These are phyloP conservation scores for Cenopis cana DNA, from an alignment of 2,888 invertebrate genomes.

Conservation along the genomic window DNA sequence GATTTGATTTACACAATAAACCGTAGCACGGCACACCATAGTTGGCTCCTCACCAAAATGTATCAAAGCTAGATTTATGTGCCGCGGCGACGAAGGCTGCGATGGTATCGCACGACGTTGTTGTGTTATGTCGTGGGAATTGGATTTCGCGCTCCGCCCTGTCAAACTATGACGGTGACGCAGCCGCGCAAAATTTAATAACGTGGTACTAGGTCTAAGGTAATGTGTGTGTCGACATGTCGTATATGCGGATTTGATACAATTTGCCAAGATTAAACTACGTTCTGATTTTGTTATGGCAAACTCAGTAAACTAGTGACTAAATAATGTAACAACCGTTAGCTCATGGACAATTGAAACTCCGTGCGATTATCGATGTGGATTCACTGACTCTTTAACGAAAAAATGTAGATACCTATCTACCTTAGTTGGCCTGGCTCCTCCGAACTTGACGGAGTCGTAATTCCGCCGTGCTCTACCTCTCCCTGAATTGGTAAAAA, in stretches of 20 bases:
- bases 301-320: not conserved
- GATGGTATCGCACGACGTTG: conserved; percentile 73
- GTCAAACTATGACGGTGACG: conserved; percentile 57
- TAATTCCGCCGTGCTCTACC: too few relatives aligned
- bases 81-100: conserved; percentile 73
- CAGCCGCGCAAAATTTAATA: conserved; percentile 52
- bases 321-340: not conserved
- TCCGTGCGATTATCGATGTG: too few relatives aligned
- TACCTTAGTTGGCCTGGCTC: too few relatives aligned
- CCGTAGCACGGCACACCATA: conserved; percentile 57
- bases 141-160: conserved; percentile 62
- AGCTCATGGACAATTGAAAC: too few relatives aligned
- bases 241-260: not conserved
- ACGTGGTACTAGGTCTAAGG: conserved; percentile 30
- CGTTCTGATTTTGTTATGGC: not conserved
- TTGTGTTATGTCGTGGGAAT: conserved; percentile 68
- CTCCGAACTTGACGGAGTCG: too few relatives aligned
- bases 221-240: not conserved
- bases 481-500: not conserved
- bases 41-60: conserved; percentile 83
- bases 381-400: too few relatives aligned
- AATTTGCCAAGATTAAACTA: not conserved
- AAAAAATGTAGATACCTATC: too few relatives aligned
- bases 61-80: conserved; percentile 84
- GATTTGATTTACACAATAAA: conserved; percentile 43